Percentiles rank a stretch among this genome's conserved stretches.
These are phyloP conservation scores for Chrysomela aeneicollis DNA, from an alignment of 2,888 invertebrate genomes.

Conservation along the genomic window DNA sequence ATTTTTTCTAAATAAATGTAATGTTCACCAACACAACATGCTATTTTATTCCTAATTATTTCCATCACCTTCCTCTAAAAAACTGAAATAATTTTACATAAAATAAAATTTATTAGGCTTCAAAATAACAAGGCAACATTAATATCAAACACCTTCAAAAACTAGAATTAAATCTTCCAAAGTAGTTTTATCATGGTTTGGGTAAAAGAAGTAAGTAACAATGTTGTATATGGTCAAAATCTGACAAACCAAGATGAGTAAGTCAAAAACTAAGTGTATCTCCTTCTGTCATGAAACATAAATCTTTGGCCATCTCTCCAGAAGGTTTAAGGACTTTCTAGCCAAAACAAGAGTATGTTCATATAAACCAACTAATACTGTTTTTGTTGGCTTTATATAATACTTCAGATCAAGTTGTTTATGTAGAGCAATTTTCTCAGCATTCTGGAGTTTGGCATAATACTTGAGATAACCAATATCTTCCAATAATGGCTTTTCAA, in stretches of 20 bases:
- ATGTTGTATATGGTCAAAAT: slow-evolving; percentile 51
- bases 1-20: not conserved
- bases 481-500: slow-evolving; percentile 70
- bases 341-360: slow-evolving; percentile 26
- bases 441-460: slow-evolving; percentile 58
- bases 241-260: slow-evolving; percentile 46
- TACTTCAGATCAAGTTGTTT: slow-evolving; percentile 64
- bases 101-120: not conserved
- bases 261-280: slow-evolving; percentile 48
- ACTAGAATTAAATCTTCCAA: slow-evolving; percentile 35
- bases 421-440: slow-evolving; percentile 61
- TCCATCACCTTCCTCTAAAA: no score
- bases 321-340: slow-evolving; percentile 10
- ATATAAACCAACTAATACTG: slow-evolving; percentile 36
- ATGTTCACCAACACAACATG: not conserved
- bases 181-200: slow-evolving; percentile 34
- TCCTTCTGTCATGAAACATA: slow-evolving; percentile 49
- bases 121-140: not conserved
- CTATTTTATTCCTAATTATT: not conserved
- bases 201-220: slow-evolving; percentile 50
- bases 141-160: slow-evolving; percentile 15
- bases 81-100: no score
- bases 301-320: slow-evolving; percentile 28
- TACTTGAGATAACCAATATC: slow-evolving; percentile 57
- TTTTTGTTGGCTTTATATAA: slow-evolving; percentile 59